These are phyloP conservation scores for Chiloscyllium plagiosum DNA, from an alignment of 2,113 vertebrate species.

Conservation along the genomic window DNA sequence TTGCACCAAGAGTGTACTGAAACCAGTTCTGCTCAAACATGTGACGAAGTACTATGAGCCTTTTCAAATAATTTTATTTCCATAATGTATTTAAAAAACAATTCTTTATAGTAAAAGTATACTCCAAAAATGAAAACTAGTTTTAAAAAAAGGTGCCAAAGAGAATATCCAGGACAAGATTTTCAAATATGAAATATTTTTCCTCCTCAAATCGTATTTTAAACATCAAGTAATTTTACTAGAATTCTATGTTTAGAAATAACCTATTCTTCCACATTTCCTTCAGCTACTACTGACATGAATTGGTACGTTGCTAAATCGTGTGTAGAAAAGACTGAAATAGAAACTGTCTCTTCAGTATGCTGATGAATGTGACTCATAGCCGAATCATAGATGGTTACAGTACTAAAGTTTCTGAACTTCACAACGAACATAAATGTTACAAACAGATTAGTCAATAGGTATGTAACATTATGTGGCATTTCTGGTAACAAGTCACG, in stretches of 20 bases:
- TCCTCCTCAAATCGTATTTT: neutral
- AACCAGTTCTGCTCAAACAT: neutral
- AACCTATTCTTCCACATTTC: neutral
- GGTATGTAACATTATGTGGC: neutral
- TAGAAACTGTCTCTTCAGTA: neutral
- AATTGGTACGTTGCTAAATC: neutral
- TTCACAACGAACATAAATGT: neutral
- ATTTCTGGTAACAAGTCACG: neutral
- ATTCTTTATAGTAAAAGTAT: neutral
- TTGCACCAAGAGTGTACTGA: neutral
- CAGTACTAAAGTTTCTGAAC: neutral
- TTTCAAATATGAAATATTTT: neutral
- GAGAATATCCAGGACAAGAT: neutral
- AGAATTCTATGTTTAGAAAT: neutral
- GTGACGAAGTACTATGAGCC: neutral
- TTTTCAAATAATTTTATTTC: neutral
- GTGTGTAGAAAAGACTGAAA: neutral
- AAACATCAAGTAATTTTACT: neutral
- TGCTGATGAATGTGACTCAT: neutral
- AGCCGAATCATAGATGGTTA: neutral
- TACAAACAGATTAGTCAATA: conserved; percentile 1
- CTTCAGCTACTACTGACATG: neutral
- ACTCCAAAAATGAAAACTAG: neutral
- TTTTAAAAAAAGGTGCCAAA: neutral
- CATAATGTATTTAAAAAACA: neutral